Evolutionary conservation across 1,140 invertebrate species (phyloP).

Genomic region (Micrasema longulum): DNA sequence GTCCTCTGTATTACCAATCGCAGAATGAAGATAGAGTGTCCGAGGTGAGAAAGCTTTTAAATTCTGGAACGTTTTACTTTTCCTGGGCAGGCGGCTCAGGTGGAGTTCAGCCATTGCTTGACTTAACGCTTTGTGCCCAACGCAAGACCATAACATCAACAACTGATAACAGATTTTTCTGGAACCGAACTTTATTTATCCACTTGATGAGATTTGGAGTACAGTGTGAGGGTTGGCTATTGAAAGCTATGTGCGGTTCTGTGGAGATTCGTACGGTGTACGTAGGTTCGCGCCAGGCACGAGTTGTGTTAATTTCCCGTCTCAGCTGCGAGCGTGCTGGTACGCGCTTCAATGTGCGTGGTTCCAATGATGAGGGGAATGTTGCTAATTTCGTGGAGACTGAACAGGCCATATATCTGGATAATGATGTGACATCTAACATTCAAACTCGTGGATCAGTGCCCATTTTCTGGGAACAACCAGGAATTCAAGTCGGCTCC

Average conservation of each 20-base stretch:
- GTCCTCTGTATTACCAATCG: conserved; percentile 86
- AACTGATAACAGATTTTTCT: conserved; percentile 97
- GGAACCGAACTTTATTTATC: conserved; percentile 95
- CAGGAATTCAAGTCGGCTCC: conserved; percentile 98
- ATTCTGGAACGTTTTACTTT: conserved; percentile 97
- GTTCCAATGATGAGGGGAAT: conserved; percentile 98
- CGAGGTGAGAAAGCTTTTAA: conserved; percentile 90
- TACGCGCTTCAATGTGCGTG: conserved; percentile 96
- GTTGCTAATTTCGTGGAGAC: conserved; percentile 99
- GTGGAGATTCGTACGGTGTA: conserved; percentile 97
- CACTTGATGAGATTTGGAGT: conserved; percentile 92
- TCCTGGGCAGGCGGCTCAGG: conserved; percentile 71
- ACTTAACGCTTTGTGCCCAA: conserved; percentile 94
- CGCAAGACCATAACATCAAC: conserved; percentile 79
- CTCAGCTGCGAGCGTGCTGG: conserved; percentile 97
- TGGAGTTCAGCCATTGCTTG: conserved; percentile 69
- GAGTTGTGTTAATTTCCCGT: conserved; percentile 93
- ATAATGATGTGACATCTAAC: conserved; percentile 86
- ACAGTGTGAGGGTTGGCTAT: conserved; percentile 87
- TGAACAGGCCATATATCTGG: conserved; percentile 94
- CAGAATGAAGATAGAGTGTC: conserved; percentile 77
- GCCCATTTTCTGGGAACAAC: conserved; percentile 99
- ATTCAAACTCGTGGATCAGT: conserved; percentile 95
- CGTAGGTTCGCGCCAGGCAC: conserved; percentile 91
- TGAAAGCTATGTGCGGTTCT: conserved; percentile 95